Base-by-base conservation (phyloP, 2,113 vertebrate genomes). In the Semnornis frantzii region DNA sequence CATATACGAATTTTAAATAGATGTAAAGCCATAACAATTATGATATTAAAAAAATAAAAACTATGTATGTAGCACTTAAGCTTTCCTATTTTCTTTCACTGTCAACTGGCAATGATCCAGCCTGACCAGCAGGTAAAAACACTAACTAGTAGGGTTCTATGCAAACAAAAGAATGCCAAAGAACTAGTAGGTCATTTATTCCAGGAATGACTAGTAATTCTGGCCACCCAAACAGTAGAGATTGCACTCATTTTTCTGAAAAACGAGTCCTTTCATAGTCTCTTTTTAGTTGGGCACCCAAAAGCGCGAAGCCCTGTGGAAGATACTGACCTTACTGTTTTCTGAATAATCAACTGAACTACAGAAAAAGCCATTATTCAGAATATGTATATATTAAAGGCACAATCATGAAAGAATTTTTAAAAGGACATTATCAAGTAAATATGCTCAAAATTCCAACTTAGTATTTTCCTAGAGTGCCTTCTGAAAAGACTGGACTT, bases 71-170 rank as follows among this genome's bases (percentile, higher is more conserved):
- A 95, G 69, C 72, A 92, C 28, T 80, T 87, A 95, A 87, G 60
- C 94, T 86, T 97, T 89, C 71, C 95, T 95, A 95, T 81, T 89
- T 68, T 91, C 82, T 91, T 91, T 94, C 85, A 90, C 85, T 91
- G 94, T 87, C 90, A 91, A 96, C 75, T 94, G 96, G 93, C 92
- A 95, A 96, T 74, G 62, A 97, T 78, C 72, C 83, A 84, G 94
- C 97, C 97, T 91, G 96, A 85, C 98, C 97, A 96, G 97, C 97
- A 98, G 97, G 96, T 93, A 93, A 89, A 95, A 96, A 75, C 52
- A 73, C 59, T 58, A 85, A 74, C 79, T 89, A 91, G 76, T 24
- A 77, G 60, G 33, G 37, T 90, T 84, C 92, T 88, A 76, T 84
- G 94, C 88, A 95, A 90, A 82, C 18, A 93, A 66, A 86, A 82